These are phyloP conservation scores for Odontomachus brunneus DNA, from an alignment of 1,140 invertebrate species.

Conservation along the genomic window DNA sequence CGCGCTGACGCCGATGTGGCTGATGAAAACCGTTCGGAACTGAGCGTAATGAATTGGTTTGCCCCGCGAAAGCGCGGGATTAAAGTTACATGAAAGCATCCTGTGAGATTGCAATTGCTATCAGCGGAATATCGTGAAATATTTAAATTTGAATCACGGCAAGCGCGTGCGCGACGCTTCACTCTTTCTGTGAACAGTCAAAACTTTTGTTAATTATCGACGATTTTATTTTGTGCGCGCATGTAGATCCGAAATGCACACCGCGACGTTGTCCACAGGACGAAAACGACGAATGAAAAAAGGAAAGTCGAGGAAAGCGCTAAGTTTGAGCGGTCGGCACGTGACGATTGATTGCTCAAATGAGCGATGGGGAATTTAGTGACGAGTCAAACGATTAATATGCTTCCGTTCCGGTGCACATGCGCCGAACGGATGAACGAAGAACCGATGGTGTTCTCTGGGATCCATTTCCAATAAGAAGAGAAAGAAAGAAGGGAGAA, in stretches of 20 bases:
- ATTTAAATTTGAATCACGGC: neutral
- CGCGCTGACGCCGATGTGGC: no score
- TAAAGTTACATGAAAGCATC: constrained; percentile 28
- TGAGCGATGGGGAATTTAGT: neutral
- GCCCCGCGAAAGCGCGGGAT: neutral
- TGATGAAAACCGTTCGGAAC: constrained; percentile 25
- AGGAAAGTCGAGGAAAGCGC: no score
- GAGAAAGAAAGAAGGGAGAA: neutral
- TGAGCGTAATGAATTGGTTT: constrained; percentile 32
- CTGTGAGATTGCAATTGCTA: neutral
- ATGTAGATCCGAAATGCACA: neutral
- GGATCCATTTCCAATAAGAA: constrained; percentile 14
- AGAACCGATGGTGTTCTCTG: constrained; percentile 34
- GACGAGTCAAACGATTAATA: constrained; percentile 5
- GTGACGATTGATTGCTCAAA: neutral
- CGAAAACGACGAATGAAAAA: neutral
- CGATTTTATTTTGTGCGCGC: neutral
- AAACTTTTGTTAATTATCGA: neutral
- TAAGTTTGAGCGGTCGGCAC: neutral
- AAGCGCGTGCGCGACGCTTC: neutral
- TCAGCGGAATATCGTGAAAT: neutral
- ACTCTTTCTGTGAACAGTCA: neutral
- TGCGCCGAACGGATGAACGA: neutral
- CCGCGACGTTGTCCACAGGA: neutral
- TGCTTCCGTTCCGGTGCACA: constrained; percentile 2